A percentile compares a stretch with the other conserved stretches of the same genome.
phyloP scores from a whole-genome alignment of 2,888 invertebrate genomes.

The Julus scanicus region DNA sequence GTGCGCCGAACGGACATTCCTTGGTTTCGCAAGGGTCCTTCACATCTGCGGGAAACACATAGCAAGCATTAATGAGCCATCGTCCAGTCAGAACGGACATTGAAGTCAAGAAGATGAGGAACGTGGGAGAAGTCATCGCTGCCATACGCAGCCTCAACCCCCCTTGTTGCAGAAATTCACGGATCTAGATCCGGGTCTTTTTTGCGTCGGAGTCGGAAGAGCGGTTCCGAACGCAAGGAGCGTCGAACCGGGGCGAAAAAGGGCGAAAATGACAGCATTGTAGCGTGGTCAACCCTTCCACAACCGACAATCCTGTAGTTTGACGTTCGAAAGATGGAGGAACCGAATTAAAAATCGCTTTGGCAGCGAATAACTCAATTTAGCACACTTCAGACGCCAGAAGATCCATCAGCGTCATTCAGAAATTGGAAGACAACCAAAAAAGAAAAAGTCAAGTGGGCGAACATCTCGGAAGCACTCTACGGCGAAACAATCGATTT shows the following conservation, averaged over 20 bases:
- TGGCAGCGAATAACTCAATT: neutral
- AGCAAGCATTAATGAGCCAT: constrained; percentile 65
- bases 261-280: neutral
- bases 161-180: neutral
- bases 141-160: neutral
- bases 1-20: constrained; percentile 76
- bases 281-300: neutral
- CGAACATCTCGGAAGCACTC: neutral
- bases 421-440: neutral
- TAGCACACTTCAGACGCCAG: neutral
- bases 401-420: neutral
- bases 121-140: neutral
- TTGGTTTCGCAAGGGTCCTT: constrained; percentile 78
- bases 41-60: constrained; percentile 73
- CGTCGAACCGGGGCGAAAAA: neutral
- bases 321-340: neutral
- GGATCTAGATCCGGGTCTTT: neutral
- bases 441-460: neutral
- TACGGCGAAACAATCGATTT: neutral
- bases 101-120: neutral
- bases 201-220: neutral
- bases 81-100: neutral
- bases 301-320: too few relatives aligned
- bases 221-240: neutral
- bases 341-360: neutral